phyloP scores from a whole-genome alignment of 2,888 invertebrate species.

The Panorpa germanica region DNA sequence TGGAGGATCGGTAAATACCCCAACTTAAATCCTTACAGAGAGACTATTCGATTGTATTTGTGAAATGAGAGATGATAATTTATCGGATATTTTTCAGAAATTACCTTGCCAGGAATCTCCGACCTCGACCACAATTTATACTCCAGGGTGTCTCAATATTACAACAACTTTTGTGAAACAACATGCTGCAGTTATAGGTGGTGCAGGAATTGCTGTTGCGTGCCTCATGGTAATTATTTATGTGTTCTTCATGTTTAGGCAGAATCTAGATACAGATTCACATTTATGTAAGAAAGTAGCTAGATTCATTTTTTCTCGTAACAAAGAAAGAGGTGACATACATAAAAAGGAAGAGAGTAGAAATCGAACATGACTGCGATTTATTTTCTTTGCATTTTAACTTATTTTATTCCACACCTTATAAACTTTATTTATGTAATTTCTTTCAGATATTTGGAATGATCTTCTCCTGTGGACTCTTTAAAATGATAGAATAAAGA shows the following conservation, averaged over 20 bases:
- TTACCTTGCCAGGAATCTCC: constrained; percentile 35
- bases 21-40: too few species aligned
- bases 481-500: constrained; percentile 70
- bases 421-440: constrained; percentile 15
- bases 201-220: constrained; percentile 67
- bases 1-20: too few species aligned
- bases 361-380: too few species aligned
- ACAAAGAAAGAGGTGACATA: too few species aligned
- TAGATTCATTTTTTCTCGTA: too few species aligned
- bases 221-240: constrained; percentile 50
- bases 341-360: too few species aligned
- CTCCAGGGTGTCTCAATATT: constrained; percentile 55
- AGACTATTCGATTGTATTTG: too few species aligned
- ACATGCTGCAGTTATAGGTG: constrained; percentile 65
- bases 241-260: too few species aligned
- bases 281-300: too few species aligned
- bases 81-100: constrained; percentile 27
- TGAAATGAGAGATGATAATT: too few species aligned
- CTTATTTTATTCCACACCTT: neutral
- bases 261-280: too few species aligned
- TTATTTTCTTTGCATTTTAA: constrained; percentile 1
- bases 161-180: constrained; percentile 51
- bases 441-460: constrained; percentile 62
- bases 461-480: constrained; percentile 67
- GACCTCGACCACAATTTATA: constrained; percentile 42